Evolutionary conservation across 2,888 invertebrate genomes (phyloP).

Genomic region (Cosmorhoe ocellata): DNA sequence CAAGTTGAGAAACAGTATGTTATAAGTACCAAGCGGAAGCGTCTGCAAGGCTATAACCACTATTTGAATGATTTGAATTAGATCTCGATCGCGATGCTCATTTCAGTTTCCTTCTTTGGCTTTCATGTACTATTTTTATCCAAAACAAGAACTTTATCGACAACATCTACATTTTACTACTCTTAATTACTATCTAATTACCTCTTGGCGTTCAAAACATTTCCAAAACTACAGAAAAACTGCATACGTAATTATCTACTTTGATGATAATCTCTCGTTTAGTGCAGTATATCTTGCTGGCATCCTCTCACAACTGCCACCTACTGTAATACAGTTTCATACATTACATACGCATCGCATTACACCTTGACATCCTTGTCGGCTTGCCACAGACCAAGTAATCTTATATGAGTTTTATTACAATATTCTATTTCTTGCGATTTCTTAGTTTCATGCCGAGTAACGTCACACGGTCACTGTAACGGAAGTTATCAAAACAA

Average conservation of each 20-base stretch:
- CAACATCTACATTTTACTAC: no score
- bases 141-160: no score
- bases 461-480: slow-evolving; percentile 26
- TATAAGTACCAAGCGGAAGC: slow-evolving; percentile 12
- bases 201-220: no score
- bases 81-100: no score
- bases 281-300: no score
- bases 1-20: slow-evolving; percentile 16
- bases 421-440: slow-evolving; percentile 59
- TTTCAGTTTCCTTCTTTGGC: no score
- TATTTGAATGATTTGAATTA: slow-evolving; percentile 18
- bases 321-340: slow-evolving; percentile 10
- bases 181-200: no score
- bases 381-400: slow-evolving; percentile 45
- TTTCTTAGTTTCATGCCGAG: slow-evolving; percentile 25
- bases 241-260: no score
- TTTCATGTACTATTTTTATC: no score
- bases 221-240: no score
- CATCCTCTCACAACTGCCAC: no score
- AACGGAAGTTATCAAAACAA: slow-evolving; percentile 29
- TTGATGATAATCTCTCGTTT: no score
- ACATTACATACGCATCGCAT: slow-evolving; percentile 42
- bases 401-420: slow-evolving; percentile 54
- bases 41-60: slow-evolving; percentile 16
- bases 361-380: slow-evolving; percentile 68